Conservation (phyloP, 2,797 vertebrate species). For the Hemibagrus guttatus region DNA sequence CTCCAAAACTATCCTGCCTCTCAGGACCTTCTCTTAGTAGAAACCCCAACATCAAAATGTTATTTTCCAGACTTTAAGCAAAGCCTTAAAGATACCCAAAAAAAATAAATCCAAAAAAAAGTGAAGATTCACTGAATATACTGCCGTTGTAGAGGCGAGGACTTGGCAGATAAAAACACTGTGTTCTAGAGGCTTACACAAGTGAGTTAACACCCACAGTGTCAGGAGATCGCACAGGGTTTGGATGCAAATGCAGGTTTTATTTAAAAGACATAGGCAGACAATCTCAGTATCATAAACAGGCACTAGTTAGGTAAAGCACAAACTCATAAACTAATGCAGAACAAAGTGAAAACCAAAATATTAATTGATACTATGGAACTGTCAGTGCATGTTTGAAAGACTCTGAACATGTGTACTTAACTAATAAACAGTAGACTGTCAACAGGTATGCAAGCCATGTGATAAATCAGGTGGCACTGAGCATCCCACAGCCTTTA, state of each 20-base stretch:
- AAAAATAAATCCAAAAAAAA: neutral
- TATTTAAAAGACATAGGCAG: conserved; percentile 2
- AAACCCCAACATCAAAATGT: neutral
- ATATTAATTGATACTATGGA: neutral
- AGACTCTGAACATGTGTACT: neutral
- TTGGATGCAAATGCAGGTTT: neutral
- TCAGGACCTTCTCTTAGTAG: neutral
- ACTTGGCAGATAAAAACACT: neutral
- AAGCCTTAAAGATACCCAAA: neutral
- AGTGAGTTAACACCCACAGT: neutral
- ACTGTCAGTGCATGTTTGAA: neutral
- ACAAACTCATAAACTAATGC: neutral
- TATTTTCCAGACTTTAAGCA: neutral
- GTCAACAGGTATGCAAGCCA: neutral
- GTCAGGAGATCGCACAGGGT: neutral
- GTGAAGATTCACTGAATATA: neutral
- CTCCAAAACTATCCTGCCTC: neutral
- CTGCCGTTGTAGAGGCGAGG: neutral
- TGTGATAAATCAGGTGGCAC: neutral
- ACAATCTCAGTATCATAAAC: neutral
- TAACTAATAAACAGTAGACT: neutral
- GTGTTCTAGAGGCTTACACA: neutral
- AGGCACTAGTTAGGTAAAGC: too few species aligned
- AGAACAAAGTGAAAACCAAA: neutral
- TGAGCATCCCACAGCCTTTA: neutral